phyloP scores from a whole-genome alignment of 2,797 vertebrate species.

The Tiaroga cobitis region DNA sequence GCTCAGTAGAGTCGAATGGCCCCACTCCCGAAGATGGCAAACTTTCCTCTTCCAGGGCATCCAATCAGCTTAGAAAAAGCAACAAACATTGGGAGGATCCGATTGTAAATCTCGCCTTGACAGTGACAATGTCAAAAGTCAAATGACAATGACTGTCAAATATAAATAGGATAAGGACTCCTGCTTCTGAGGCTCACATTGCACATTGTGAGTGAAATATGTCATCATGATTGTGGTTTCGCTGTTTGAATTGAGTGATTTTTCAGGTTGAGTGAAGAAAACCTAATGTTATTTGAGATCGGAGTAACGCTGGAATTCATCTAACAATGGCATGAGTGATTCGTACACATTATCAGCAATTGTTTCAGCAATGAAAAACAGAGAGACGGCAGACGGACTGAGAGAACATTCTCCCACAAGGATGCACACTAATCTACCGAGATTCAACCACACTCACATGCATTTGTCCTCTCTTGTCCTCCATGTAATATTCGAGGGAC shows the following conservation, averaged over 20 bases:
- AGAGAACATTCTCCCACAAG: background rate
- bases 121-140: too few species aligned
- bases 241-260: conserved; percentile 33
- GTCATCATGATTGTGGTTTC: conserved; percentile 36
- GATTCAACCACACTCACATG: background rate
- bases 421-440: background rate
- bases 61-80: conserved; percentile 36
- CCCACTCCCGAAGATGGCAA: conserved; percentile 42
- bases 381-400: background rate
- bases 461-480: conserved; percentile 19
- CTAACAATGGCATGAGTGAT: conserved; percentile 26
- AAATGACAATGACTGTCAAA: conserved; percentile 37
- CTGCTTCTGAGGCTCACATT: conserved; percentile 24
- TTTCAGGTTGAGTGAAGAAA: conserved; percentile 33
- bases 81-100: background rate
- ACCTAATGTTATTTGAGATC: conserved; percentile 36
- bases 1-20: conserved; percentile 52
- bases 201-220: conserved; percentile 43
- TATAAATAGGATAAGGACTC: conserved; percentile 45
- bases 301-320: conserved; percentile 32
- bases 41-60: conserved; percentile 49
- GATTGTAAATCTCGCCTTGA: conserved; percentile 32
- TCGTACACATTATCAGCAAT: conserved; percentile 17
- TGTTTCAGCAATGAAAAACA: conserved; percentile 34
- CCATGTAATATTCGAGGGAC: background rate